Percentiles rank a stretch among this genome's conserved stretches.
phyloP scores from a whole-genome alignment of 2,797 vertebrate genomes.

The Babyrousa celebensis region DNA sequence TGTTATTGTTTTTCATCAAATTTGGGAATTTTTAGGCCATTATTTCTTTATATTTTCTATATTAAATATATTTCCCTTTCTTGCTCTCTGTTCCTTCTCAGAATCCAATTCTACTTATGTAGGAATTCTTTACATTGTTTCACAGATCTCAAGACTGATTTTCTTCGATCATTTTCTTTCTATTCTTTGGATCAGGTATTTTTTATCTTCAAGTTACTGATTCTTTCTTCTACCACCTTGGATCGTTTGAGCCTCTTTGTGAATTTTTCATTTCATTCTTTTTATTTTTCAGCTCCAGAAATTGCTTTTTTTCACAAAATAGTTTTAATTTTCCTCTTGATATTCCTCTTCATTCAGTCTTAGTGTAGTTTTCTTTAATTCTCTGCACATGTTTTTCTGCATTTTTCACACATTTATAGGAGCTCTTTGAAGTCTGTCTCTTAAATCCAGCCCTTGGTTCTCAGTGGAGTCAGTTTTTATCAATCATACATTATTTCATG shows the following conservation, averaged over 20 bases:
- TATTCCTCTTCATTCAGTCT: neutral
- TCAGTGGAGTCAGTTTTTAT: neutral
- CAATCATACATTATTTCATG: neutral
- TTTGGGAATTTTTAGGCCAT: neutral
- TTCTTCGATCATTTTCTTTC: neutral
- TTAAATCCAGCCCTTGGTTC: neutral
- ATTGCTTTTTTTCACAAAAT: neutral
- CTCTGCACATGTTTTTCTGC: neutral
- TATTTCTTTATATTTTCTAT: neutral
- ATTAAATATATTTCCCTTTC: neutral
- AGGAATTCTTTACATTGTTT: neutral
- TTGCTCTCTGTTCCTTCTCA: neutral
- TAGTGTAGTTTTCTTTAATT: neutral
- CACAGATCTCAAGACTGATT: neutral
- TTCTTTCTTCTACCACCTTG: neutral
- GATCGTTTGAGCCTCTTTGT: neutral
- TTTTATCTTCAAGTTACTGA: neutral
- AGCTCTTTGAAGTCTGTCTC: neutral
- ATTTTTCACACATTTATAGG: neutral
- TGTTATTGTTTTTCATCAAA: neutral
- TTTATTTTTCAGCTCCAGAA: neutral
- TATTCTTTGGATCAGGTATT: neutral
- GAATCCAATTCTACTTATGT: neutral
- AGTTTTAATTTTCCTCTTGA: neutral
- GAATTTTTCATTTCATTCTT: neutral